Evolutionary conservation across 2,113 vertebrate genomes (phyloP).

Genomic region (Elachura formosa): DNA sequence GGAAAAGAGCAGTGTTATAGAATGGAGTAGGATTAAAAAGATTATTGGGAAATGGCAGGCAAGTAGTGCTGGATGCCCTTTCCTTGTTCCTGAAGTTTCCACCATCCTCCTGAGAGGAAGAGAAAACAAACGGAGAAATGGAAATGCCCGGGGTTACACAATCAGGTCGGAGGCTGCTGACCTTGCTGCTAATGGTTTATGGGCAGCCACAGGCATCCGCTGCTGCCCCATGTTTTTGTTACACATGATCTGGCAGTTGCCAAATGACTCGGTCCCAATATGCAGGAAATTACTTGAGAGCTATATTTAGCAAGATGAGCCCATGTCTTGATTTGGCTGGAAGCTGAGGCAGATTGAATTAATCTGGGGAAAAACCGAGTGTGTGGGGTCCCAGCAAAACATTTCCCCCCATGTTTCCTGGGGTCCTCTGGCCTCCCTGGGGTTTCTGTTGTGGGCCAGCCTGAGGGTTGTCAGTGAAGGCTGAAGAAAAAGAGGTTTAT

Average conservation of each 20-base stretch:
- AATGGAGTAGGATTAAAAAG: slow-evolving; percentile 5
- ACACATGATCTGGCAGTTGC: background rate
- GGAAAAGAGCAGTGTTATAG: background rate
- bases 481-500: background rate
- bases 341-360: slow-evolving; percentile 48
- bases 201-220: slow-evolving; percentile 34
- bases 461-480: background rate
- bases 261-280: slow-evolving; percentile 12
- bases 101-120: slow-evolving; percentile 42
- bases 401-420: background rate
- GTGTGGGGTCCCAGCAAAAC: background rate
- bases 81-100: slow-evolving; percentile 47
- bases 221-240: background rate
- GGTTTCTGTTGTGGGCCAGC: background rate
- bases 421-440: background rate
- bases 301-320: slow-evolving; percentile 56
- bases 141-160: slow-evolving; percentile 52
- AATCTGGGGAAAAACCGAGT: background rate
- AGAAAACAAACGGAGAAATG: slow-evolving; percentile 48
- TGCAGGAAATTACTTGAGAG: slow-evolving; percentile 44
- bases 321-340: slow-evolving; percentile 57
- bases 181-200: slow-evolving; percentile 51
- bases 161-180: slow-evolving; percentile 62
- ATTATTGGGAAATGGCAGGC: slow-evolving; percentile 35
- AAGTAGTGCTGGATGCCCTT: slow-evolving; percentile 13